Evolutionary conservation across 2,113 vertebrate genomes (phyloP).

Genomic region (Chaetorhynchus papuensis): DNA sequence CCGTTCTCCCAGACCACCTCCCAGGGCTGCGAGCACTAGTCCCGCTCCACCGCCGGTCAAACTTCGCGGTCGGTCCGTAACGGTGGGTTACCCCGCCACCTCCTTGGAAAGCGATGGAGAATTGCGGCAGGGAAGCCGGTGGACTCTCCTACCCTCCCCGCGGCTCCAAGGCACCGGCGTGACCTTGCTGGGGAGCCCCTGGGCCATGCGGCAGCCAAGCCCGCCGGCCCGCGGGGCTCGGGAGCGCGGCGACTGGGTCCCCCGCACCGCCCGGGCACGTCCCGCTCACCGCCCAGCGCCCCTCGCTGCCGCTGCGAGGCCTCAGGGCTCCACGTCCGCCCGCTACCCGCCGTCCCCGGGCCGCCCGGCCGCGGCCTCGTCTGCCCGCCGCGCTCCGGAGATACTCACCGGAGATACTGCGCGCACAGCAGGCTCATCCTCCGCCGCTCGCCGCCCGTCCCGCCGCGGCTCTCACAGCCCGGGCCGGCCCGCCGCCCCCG

Average conservation of each 20-base stretch:
- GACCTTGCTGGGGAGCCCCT: constrained; percentile 13
- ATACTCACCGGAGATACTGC: constrained; percentile 79
- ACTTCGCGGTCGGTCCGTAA: neutral
- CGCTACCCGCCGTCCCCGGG: neutral
- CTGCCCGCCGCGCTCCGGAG: neutral
- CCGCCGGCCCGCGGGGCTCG: neutral
- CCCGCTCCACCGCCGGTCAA: neutral
- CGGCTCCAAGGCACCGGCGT: neutral
- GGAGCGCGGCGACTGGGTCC: neutral
- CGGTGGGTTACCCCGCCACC: neutral
- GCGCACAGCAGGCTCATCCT: constrained; percentile 82
- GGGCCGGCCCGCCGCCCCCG: too few species aligned
- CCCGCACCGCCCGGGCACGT: neutral
- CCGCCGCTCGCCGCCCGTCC: constrained; percentile 58
- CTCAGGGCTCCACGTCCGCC: neutral
- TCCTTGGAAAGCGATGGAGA: neutral
- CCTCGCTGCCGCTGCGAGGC: neutral
- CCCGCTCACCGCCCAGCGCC: neutral
- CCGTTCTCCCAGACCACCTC: neutral
- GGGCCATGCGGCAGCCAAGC: neutral
- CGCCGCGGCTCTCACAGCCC: constrained; percentile 50
- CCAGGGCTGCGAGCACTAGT: neutral
- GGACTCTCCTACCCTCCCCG: neutral
- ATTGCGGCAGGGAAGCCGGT: neutral
- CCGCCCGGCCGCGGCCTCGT: neutral